These are phyloP conservation scores for Cyphomyrmex costatus DNA, from an alignment of 1,140 invertebrate genomes.

Conservation along the genomic window DNA sequence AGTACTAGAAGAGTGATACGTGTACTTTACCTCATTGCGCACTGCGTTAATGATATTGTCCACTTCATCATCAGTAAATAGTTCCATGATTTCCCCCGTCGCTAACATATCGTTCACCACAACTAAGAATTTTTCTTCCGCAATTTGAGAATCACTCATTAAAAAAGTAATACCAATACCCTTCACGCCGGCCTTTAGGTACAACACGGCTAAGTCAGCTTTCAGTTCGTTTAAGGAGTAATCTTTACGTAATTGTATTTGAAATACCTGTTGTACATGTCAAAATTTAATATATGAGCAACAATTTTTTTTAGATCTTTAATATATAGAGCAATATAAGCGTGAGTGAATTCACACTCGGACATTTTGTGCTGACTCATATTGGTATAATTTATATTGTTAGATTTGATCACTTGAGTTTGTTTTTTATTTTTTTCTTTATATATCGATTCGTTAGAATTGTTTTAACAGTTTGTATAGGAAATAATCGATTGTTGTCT, in stretches of 20 bases:
- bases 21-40: constrained; percentile 91
- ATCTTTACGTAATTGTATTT: constrained; percentile 96
- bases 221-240: constrained; percentile 95
- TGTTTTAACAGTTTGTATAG: not conserved
- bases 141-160: constrained; percentile 97
- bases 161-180: constrained; percentile 95
- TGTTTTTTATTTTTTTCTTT: too few species aligned
- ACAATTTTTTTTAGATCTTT: not conserved
- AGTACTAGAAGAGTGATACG: not conserved
- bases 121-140: constrained; percentile 96
- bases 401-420: too few species aligned
- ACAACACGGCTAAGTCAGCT: constrained; percentile 93
- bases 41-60: constrained; percentile 95
- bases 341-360: too few species aligned
- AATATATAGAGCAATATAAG: too few species aligned
- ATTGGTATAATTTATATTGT: too few species aligned
- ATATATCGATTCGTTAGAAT: not conserved
- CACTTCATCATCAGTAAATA: constrained; percentile 96
- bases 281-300: not conserved
- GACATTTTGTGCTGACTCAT: too few species aligned
- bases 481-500: not conserved
- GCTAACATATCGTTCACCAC: constrained; percentile 97
- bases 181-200: constrained; percentile 95
- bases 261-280: constrained; percentile 84
- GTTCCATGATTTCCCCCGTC: constrained; percentile 96